Evolutionary conservation across 2,888 invertebrate species (phyloP).

Genomic region (Euspilapteryx auroguttella): DNA sequence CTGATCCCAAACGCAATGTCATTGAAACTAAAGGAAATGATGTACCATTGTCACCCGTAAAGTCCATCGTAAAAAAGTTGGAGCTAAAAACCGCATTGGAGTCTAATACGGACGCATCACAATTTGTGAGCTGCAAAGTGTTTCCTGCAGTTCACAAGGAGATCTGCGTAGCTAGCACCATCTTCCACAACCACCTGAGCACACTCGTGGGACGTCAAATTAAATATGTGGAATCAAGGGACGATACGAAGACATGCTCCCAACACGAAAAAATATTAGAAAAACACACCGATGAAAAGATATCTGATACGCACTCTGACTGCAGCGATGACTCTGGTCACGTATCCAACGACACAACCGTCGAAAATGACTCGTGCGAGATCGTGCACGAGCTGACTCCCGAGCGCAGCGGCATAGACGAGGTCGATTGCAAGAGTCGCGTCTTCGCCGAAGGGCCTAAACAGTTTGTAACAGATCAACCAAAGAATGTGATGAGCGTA

Average conservation of each 20-base stretch:
- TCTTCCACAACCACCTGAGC: slow-evolving; percentile 52
- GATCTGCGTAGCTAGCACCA: slow-evolving; percentile 47
- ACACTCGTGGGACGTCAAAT: slow-evolving; percentile 54
- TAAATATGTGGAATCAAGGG: slow-evolving; percentile 38
- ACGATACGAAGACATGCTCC: slow-evolving; percentile 39
- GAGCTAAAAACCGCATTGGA: slow-evolving; percentile 49
- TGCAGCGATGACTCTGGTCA: slow-evolving; percentile 83
- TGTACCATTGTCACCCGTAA: slow-evolving; percentile 46
- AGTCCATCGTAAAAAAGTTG: slow-evolving; percentile 49
- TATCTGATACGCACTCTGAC: slow-evolving; percentile 65
- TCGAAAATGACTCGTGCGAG: slow-evolving; percentile 64
- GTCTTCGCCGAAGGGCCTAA: slow-evolving; percentile 28
- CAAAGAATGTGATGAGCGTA: slow-evolving; percentile 37
- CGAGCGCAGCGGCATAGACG: slow-evolving; percentile 21
- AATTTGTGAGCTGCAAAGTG: slow-evolving; percentile 45
- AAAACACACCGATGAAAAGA: slow-evolving; percentile 48
- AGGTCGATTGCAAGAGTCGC: slow-evolving; percentile 30
- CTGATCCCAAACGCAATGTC: slow-evolving; percentile 33
- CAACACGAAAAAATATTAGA: slow-evolving; percentile 33
- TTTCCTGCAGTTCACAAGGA: slow-evolving; percentile 51
- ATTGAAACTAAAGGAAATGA: slow-evolving; percentile 30
- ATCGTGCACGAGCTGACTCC: slow-evolving; percentile 29
- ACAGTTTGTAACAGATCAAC: slow-evolving; percentile 36
- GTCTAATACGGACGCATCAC: slow-evolving; percentile 32
- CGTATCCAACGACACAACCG: slow-evolving; percentile 79